Conservation (phyloP, 2,888 invertebrate genomes). For the Orthosia cruda region DNA sequence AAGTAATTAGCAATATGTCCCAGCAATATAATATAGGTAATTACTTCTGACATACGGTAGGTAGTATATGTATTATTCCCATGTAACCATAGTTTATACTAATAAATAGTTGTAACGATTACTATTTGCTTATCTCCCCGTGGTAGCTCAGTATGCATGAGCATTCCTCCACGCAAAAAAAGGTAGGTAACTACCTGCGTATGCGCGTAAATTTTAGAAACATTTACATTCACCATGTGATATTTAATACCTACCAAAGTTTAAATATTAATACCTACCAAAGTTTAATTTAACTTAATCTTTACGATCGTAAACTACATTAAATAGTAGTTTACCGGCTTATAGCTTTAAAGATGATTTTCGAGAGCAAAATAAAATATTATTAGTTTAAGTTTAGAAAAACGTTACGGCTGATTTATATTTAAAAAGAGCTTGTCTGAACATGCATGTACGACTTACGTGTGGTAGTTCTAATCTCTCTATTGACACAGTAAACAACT, state of each 20-base stretch:
- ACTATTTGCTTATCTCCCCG: conserved; percentile 4
- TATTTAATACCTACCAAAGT: conserved; percentile 21
- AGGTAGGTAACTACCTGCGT: neutral
- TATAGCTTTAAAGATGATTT: conserved; percentile 23
- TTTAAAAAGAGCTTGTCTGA: conserved; percentile 60
- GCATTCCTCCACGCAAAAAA: no score
- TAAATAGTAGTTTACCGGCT: conserved; percentile 15
- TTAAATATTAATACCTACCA: conserved; percentile 19
- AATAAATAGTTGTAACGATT: conserved; percentile 11
- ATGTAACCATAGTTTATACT: no score
- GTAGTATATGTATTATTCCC: no score
- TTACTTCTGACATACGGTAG: neutral
- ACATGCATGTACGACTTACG: conserved; percentile 52
- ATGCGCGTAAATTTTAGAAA: conserved; percentile 19
- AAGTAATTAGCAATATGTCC: neutral
- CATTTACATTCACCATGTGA: conserved; percentile 19
- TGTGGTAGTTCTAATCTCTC: conserved; percentile 65
- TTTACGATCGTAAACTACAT: conserved; percentile 19
- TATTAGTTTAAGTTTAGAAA: conserved; percentile 26
- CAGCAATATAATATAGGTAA: neutral
- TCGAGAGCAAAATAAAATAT: conserved; percentile 18
- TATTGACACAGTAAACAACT: conserved; percentile 77
- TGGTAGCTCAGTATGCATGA: no score
- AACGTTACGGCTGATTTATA: conserved; percentile 50
- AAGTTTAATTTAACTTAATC: conserved; percentile 22